A percentile compares a stretch with the other conserved stretches of the same genome.
These are phyloP conservation scores for Phalacrocorax brasilianus DNA, from an alignment of 2,113 vertebrate genomes.

Conservation along the genomic window DNA sequence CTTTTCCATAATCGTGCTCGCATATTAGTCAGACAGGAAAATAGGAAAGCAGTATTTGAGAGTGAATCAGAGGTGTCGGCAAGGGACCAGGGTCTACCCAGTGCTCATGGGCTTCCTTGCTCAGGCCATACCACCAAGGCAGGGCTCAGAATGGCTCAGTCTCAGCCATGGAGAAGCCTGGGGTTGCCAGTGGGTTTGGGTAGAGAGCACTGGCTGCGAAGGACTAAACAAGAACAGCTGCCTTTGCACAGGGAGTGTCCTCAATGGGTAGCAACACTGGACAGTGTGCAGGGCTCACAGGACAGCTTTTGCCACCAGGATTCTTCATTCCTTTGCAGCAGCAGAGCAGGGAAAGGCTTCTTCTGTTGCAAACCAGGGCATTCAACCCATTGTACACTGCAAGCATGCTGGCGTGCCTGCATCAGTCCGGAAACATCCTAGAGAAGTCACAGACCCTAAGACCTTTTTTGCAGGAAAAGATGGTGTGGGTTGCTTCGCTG, in stretches of 20 bases:
- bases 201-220: neutral
- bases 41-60: neutral
- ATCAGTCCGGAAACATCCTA: neutral
- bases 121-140: neutral
- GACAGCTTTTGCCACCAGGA: neutral
- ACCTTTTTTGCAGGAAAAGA: neutral
- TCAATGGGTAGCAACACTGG: fast-evolving
- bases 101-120: fast-evolving
- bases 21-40: neutral
- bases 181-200: neutral
- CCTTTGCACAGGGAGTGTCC: neutral
- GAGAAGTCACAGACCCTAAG: neutral
- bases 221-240: neutral
- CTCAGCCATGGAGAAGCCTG: neutral
- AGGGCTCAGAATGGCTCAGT: neutral
- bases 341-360: neutral
- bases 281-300: fast-evolving
- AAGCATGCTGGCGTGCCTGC: neutral
- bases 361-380: neutral
- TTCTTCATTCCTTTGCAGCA: neutral
- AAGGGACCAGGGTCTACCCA: neutral
- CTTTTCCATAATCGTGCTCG: neutral
- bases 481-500: neutral
- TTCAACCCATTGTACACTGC: neutral
- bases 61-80: neutral